phyloP scores from a whole-genome alignment of 2,113 vertebrate genomes.

The Sapajus apella region DNA sequence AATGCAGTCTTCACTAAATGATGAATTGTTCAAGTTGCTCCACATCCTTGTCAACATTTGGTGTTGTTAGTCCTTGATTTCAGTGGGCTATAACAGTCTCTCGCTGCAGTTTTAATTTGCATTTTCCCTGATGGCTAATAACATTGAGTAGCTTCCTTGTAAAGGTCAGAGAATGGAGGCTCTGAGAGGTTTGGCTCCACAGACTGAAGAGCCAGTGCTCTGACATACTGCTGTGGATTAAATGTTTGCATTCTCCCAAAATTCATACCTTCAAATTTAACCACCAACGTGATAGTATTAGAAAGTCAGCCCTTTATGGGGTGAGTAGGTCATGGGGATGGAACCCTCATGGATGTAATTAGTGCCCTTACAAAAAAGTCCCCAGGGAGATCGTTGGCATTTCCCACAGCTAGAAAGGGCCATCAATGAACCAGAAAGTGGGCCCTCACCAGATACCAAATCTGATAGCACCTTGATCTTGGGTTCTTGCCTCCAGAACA shows the following conservation, averaged over 20 bases:
- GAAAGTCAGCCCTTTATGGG: neutral
- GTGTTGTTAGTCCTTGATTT: neutral
- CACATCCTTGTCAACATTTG: neutral
- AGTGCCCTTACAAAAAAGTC: neutral
- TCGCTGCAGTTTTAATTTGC: neutral
- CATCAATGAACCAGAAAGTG: neutral
- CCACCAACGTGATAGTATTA: neutral
- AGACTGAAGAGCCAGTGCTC: neutral
- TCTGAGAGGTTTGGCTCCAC: neutral
- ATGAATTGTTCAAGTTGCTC: neutral
- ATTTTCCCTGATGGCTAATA: neutral
- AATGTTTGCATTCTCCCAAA: neutral
- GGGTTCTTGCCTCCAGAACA: neutral
- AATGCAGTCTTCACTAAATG: accelerated
- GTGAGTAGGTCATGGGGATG: neutral
- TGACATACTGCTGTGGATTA: neutral
- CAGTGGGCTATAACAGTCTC: neutral
- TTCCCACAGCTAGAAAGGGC: neutral
- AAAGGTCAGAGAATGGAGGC: neutral
- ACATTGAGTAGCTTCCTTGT: neutral
- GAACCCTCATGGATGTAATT: neutral
- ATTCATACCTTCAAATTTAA: neutral
- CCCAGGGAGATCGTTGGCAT: neutral
- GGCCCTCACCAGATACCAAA: neutral
- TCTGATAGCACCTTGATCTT: neutral